phyloP scores from a whole-genome alignment of 2,888 invertebrate species.

The Lycocerus yunnanus region DNA sequence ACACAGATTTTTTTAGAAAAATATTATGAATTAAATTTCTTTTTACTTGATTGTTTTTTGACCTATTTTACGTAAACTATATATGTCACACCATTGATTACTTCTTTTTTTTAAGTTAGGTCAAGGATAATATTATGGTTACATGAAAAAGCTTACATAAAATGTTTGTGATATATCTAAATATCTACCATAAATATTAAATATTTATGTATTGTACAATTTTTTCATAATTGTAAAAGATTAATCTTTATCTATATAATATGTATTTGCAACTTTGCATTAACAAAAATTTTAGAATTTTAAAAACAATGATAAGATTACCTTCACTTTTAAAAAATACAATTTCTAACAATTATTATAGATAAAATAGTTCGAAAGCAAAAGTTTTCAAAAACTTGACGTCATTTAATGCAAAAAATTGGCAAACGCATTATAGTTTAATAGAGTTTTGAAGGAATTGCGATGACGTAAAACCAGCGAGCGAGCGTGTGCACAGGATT shows the following conservation, averaged over 20 bases:
- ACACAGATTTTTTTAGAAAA: not conserved
- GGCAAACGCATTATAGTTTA: not conserved
- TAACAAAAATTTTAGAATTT: not conserved
- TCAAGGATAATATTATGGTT: constrained; percentile 1
- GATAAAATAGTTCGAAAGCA: no score
- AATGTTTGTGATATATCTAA: not conserved
- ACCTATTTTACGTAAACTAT: not conserved
- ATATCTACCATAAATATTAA: constrained; percentile 20
- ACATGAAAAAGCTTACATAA: not conserved
- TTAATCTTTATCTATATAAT: not conserved
- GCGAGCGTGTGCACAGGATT: not conserved
- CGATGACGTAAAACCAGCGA: not conserved
- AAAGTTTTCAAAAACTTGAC: not conserved
- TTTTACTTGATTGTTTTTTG: not conserved
- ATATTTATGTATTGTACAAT: constrained; percentile 5
- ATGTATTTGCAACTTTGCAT: not conserved
- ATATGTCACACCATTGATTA: not conserved
- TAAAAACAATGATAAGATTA: not conserved
- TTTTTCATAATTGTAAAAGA: not conserved
- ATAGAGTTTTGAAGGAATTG: not conserved
- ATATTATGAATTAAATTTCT: not conserved
- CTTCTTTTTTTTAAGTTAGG: not conserved
- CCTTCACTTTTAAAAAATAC: not conserved
- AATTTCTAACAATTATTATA: not conserved
- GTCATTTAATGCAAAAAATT: not conserved